A percentile compares a stretch with the other conserved stretches of the same genome.
Conservation (phyloP, 2,113 vertebrate genomes). For the Monarcha castaneiventris region DNA sequence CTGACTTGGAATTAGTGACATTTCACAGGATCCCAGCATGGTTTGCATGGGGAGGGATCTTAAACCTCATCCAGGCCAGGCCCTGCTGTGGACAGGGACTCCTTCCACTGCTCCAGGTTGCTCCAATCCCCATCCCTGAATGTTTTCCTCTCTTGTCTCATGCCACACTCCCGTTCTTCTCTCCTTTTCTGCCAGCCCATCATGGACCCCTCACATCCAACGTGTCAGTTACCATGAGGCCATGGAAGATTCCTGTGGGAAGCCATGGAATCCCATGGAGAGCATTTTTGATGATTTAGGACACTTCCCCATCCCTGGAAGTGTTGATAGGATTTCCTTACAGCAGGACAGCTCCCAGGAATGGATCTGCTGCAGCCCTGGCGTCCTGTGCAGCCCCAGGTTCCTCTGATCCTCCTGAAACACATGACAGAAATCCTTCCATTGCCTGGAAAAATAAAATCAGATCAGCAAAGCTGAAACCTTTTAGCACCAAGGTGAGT, state of each 20-base stretch:
- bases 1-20: background rate
- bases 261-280: background rate
- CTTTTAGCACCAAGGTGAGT: background rate
- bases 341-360: background rate
- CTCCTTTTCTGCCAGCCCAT: background rate
- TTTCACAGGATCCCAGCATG: background rate
- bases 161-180: fast-evolving
- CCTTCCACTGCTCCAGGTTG: background rate
- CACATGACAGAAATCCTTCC: background rate
- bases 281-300: background rate
- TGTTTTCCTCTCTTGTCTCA: background rate
- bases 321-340: background rate
- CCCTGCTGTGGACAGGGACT: background rate
- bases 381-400: background rate
- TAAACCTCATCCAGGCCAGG: background rate
- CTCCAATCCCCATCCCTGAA: background rate
- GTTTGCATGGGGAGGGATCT: background rate
- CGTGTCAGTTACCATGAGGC: fast-evolving
- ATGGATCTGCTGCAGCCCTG: background rate
- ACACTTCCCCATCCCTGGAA: background rate
- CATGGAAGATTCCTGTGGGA: background rate
- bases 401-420: background rate
- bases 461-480: background rate
- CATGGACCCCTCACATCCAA: fast-evolving
- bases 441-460: background rate